Conservation (phyloP, 2,113 vertebrate species). For the Labrus mixtus region DNA sequence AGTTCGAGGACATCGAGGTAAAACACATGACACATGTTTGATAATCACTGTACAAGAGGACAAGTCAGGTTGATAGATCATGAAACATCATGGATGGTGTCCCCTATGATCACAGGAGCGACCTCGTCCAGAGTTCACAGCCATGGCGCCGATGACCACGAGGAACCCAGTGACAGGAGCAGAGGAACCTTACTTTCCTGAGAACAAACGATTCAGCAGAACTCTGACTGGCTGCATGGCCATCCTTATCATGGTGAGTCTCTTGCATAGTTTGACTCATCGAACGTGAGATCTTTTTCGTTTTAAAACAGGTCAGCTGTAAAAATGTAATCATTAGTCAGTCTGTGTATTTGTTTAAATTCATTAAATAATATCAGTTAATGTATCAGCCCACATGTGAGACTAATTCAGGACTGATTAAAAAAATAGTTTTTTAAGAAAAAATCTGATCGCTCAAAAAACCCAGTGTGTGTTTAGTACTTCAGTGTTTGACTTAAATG, state of each 20-base stretch:
- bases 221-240: slow-evolving; percentile 83
- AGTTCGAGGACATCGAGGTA: slow-evolving; percentile 85
- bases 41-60: too few relatives aligned
- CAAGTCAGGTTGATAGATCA: neutral
- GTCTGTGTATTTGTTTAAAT: too few relatives aligned
- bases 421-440: too few relatives aligned
- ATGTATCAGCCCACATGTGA: too few relatives aligned
- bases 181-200: slow-evolving; percentile 86
- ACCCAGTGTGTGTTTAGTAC: neutral
- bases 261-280: neutral
- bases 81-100: neutral
- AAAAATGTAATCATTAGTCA: too few relatives aligned
- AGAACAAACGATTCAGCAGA: slow-evolving; percentile 67
- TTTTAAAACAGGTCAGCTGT: too few relatives aligned
- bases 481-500: neutral
- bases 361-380: too few relatives aligned
- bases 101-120: slow-evolving; percentile 71
- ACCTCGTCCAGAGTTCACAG: slow-evolving; percentile 83
- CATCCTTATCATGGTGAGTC: slow-evolving; percentile 85
- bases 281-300: too few relatives aligned
- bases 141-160: slow-evolving; percentile 83
- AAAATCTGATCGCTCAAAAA: too few relatives aligned
- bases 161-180: slow-evolving; percentile 85
- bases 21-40: neutral
- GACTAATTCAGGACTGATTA: too few relatives aligned